Evolutionary conservation across 2,797 vertebrate species (phyloP).

Genomic region (Acrossocheilus wenchowensis): DNA sequence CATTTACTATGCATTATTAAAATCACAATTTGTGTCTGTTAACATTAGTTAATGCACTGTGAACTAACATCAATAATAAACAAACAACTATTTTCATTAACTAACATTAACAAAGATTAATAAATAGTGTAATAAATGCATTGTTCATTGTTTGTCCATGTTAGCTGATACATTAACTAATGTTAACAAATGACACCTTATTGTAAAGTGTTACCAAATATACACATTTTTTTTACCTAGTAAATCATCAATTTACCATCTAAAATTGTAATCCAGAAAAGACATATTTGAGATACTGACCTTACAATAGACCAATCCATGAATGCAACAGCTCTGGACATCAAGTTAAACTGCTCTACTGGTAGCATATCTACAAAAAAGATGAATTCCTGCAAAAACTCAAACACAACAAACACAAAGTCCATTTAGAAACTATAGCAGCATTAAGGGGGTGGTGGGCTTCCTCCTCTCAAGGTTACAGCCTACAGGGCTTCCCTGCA

Average conservation of each 20-base stretch:
- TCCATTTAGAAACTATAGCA: neutral
- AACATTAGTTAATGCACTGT: too few relatives aligned
- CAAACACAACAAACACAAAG: neutral
- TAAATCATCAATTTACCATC: neutral
- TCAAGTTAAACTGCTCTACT: neutral
- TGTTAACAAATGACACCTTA: too few relatives aligned
- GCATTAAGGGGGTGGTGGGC: neutral
- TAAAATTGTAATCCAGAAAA: neutral
- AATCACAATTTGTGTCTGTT: too few relatives aligned
- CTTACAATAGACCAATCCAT: neutral
- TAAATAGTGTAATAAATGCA: too few relatives aligned
- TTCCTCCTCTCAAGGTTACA: constrained; percentile 81
- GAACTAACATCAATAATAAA: too few relatives aligned
- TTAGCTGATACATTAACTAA: too few relatives aligned
- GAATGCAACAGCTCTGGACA: neutral
- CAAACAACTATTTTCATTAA: too few relatives aligned
- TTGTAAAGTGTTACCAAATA: too few relatives aligned
- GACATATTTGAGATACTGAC: neutral
- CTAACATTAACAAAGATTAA: too few relatives aligned
- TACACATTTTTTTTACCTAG: neutral
- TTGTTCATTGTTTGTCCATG: too few relatives aligned
- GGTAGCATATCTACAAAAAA: neutral
- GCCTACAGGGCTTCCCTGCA: constrained; percentile 73
- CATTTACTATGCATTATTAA: too few relatives aligned
- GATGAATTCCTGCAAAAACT: neutral